Evolutionary conservation across 1,140 invertebrate species (phyloP).

Genomic region (Neoseiulus cucumeris): DNA sequence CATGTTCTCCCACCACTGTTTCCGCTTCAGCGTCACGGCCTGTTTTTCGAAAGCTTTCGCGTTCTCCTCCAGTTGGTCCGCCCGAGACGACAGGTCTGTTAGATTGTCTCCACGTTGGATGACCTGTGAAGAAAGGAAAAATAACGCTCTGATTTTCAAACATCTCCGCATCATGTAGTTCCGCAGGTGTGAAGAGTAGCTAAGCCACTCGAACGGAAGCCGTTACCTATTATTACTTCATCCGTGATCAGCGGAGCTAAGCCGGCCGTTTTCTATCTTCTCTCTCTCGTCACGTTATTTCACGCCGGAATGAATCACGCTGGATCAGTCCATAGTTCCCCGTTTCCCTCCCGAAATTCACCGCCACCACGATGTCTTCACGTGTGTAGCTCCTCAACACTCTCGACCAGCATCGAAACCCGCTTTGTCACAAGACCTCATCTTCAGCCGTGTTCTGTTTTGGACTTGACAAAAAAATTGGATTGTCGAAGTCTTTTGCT

Average conservation of each 20-base stretch:
- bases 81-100: neutral
- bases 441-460: too few relatives aligned
- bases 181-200: neutral
- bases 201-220: neutral
- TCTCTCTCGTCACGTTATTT: too few relatives aligned
- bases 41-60: neutral
- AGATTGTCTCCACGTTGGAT: neutral
- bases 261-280: neutral
- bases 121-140: neutral
- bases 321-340: too few relatives aligned
- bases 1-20: constrained; percentile 17
- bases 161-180: neutral
- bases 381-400: too few relatives aligned
- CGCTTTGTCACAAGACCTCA: too few relatives aligned
- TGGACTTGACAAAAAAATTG: too few relatives aligned
- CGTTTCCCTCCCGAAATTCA: too few relatives aligned
- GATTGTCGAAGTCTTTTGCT: too few relatives aligned
- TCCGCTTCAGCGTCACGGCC: constrained; percentile 14
- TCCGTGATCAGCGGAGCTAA: neutral
- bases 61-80: neutral
- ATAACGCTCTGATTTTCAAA: neutral
- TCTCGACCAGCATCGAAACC: too few relatives aligned
- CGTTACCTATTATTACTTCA: neutral
- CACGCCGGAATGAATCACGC: too few relatives aligned
- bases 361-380: too few relatives aligned